These are phyloP conservation scores for Rhamphomyia laevipes DNA, from an alignment of 2,888 invertebrate genomes.

Conservation along the genomic window DNA sequence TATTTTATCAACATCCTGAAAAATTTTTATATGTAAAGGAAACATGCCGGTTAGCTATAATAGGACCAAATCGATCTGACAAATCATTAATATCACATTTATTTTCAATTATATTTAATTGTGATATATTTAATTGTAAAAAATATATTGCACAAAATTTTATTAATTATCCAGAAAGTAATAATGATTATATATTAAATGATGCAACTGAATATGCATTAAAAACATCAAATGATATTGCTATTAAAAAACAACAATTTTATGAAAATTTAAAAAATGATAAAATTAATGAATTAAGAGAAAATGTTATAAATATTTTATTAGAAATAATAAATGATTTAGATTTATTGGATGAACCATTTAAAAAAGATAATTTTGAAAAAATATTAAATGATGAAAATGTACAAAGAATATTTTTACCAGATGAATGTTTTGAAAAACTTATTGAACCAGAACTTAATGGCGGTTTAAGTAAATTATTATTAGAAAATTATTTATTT, in stretches of 20 bases:
- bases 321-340: too few relatives aligned
- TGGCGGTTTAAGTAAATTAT: neutral
- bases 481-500: neutral
- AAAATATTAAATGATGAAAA: neutral
- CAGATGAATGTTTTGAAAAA: neutral
- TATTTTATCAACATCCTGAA: slow-evolving; percentile 50
- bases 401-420: neutral
- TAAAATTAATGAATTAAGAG: neutral
- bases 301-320: neutral
- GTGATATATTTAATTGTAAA: neutral
- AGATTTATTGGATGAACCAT: neutral
- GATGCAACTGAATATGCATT: neutral
- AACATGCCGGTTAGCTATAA: slow-evolving; percentile 46
- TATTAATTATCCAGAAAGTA: neutral
- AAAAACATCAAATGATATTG: neutral
- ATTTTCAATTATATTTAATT: neutral
- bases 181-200: neutral
- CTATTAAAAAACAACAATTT: neutral
- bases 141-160: neutral
- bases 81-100: slow-evolving; percentile 44
- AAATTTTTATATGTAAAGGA: slow-evolving; percentile 46
- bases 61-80: slow-evolving; percentile 48
- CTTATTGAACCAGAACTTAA: neutral
- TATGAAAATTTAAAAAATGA: neutral
- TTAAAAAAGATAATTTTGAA: neutral